Conservation (phyloP, 1,140 invertebrate genomes). For the Muscidifurax raptorellus region DNA sequence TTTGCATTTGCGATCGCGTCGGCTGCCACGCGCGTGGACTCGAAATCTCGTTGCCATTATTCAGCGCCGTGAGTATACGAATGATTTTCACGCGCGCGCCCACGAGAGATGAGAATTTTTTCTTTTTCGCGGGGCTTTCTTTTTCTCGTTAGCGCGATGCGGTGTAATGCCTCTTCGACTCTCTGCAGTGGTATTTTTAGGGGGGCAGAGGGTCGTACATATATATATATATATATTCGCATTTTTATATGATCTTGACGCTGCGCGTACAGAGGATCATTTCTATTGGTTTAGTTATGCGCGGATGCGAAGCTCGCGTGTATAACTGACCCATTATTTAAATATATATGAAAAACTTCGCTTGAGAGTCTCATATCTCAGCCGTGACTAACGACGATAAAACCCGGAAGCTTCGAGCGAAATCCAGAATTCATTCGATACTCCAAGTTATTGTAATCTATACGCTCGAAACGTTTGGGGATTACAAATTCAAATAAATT, state of each 20-base stretch:
- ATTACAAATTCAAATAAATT: slow-evolving; percentile 39
- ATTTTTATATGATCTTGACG: no score
- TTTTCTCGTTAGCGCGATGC: background rate
- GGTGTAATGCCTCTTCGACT: background rate
- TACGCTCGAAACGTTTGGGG: background rate
- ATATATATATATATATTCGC: no score
- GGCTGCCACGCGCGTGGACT: background rate
- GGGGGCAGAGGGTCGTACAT: no score
- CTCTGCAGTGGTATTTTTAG: no score
- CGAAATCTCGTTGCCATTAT: slow-evolving; percentile 17
- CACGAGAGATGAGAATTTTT: background rate
- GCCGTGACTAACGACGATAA: background rate
- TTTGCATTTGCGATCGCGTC: slow-evolving; percentile 42
- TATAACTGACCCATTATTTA: background rate
- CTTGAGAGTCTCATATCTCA: background rate
- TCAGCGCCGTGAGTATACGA: background rate
- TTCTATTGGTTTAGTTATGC: no score
- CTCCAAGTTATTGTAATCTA: slow-evolving; percentile 20
- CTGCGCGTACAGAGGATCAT: no score
- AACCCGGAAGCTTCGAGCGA: background rate
- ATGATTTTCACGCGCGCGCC: background rate
- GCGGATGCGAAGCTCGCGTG: no score
- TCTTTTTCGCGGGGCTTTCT: background rate
- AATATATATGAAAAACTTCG: background rate
- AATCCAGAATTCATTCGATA: background rate